Evolutionary conservation across 2,113 vertebrate genomes (phyloP).

Genomic region (Microtus montanus): DNA sequence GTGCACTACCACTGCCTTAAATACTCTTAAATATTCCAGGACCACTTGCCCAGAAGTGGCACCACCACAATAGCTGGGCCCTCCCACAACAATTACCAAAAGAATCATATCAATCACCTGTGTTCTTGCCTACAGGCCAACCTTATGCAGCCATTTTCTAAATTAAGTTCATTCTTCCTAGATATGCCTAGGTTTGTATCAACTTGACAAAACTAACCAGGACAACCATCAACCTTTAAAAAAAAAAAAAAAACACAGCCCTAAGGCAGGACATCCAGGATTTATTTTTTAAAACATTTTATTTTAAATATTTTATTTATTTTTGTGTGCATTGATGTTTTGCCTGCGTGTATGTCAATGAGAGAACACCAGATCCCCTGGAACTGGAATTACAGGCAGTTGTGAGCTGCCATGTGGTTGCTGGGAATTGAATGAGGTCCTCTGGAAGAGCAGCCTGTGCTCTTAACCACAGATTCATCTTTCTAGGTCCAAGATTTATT

Average conservation of each 20-base stretch:
- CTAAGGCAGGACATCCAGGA: neutral
- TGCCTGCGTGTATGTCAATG: neutral
- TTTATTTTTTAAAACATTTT: neutral
- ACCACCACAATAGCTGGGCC: neutral
- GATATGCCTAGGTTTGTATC: neutral
- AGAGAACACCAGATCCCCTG: neutral
- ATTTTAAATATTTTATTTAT: neutral
- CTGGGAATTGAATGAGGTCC: neutral
- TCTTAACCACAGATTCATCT: neutral
- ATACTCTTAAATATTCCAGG: neutral
- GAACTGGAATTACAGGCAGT: neutral
- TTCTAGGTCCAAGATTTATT: neutral
- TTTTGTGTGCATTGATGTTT: neutral
- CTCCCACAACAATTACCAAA: neutral
- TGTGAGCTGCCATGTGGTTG: neutral
- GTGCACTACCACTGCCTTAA: neutral
- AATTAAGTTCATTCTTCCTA: neutral
- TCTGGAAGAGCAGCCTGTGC: neutral
- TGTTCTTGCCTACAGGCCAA: neutral
- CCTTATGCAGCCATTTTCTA: neutral
- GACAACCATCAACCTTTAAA: neutral
- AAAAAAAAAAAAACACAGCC: neutral
- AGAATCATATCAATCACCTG: neutral
- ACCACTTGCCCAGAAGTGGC: neutral
- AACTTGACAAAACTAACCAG: neutral